Base-by-base conservation (phyloP, 2,888 invertebrate genomes). In the Odiellus spinosus region DNA sequence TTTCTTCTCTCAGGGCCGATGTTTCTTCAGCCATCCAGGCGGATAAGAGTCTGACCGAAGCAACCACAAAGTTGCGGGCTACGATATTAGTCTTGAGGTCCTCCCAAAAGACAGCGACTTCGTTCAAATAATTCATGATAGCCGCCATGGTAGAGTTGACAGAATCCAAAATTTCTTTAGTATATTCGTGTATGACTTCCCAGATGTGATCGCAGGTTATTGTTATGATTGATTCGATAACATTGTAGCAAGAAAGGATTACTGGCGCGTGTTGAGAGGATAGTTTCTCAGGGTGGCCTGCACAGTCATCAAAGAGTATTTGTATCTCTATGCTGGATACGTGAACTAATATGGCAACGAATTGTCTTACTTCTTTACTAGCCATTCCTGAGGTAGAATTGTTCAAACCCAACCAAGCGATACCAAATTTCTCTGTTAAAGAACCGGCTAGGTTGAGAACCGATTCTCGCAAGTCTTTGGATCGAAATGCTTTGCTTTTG, bases 11-110 rank as follows among this genome's bases (percentile, higher is more conserved):
- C 1, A 56, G 45, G 11, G 55, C 56, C 17, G 82, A 78, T 1
- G 86, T 85, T 69, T 90, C 88, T 67, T 87, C 86, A 0, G 85
- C 83, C 58, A 90, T 68, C 87, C 87, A 88, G n/a, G 85, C 78
- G 12, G 83, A 78, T 44, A 88, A 66, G 33, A 86, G 82, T 56
- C 88, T 72, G 10, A 88, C 79, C 66, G 82, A 80, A 3, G 83
- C 83, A 68, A 80, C 80, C n/a, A 85, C 73, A 66, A 84, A 82
- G 43, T 79, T 43, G 20, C 49, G 42, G 17, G 43, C 40, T 15
- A 41, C 42, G 10, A 40, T 40, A 14, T 34, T n/a, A 11, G 34
- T 35, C 18, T 36, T n/a, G 17, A 15, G 4, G 20, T 34, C 35
- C 19, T 46, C 20, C 41, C 46, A 48, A 3, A 47, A 42, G 38